Percentiles rank a stretch among this genome's conserved stretches.
Conservation (phyloP, 2,113 vertebrate species). For the Sander lucioperca region DNA sequence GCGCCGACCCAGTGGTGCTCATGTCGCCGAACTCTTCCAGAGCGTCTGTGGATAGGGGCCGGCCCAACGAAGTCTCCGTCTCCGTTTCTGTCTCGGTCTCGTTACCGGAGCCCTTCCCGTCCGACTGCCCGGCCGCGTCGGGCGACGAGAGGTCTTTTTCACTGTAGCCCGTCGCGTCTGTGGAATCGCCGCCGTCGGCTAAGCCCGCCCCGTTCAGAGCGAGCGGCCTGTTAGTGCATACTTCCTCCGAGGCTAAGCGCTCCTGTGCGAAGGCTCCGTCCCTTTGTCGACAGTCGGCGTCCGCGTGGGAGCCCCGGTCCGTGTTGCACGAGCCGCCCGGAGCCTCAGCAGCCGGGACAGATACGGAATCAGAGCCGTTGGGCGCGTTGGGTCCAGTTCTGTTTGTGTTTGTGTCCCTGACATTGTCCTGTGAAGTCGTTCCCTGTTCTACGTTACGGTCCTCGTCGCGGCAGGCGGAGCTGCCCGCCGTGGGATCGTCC, state of each 20-base stretch:
- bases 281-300: slow-evolving; percentile 45
- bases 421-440: slow-evolving; percentile 63
- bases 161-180: slow-evolving; percentile 22
- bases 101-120: slow-evolving; percentile 71
- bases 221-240: slow-evolving; percentile 33
- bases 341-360: slow-evolving; percentile 7
- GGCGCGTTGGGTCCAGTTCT: slow-evolving; percentile 36
- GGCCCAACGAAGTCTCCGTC: slow-evolving; percentile 81
- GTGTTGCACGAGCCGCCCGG: slow-evolving; percentile 51
- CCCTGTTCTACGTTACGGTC: slow-evolving; percentile 55
- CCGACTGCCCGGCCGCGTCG: slow-evolving; percentile 13
- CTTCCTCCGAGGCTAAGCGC: slow-evolving; percentile 1
- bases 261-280: slow-evolving; percentile 54
- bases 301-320: slow-evolving; percentile 64
- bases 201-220: slow-evolving; percentile 37
- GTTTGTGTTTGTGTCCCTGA: slow-evolving; percentile 62
- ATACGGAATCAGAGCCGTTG: slow-evolving; percentile 22
- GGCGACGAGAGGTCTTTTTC: slow-evolving; percentile 30
- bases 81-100: slow-evolving; percentile 73
- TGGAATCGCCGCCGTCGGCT: slow-evolving; percentile 23
- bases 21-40: slow-evolving; percentile 90
- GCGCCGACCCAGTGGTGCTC: slow-evolving; percentile 85
- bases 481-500: slow-evolving; percentile 66
- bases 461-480: slow-evolving; percentile 68
- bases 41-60: slow-evolving; percentile 77